Base-by-base conservation (phyloP, 2,113 vertebrate genomes). In the Antidorcas marsupialis region DNA sequence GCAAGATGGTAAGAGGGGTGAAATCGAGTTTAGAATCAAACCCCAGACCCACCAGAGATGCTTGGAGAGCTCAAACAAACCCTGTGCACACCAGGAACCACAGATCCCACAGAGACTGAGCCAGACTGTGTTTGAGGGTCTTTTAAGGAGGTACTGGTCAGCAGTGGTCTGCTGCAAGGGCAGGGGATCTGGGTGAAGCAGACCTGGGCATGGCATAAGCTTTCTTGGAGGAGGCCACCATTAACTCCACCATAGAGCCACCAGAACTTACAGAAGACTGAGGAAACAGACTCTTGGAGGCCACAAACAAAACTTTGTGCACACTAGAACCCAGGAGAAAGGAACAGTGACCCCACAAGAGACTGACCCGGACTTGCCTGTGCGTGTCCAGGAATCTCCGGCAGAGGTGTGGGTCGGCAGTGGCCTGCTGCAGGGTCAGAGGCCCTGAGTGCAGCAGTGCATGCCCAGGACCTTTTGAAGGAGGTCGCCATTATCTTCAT, bases 331-430 rank as follows among this genome's bases (percentile, higher is more conserved):
- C 33, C 16, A 19, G 62, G 62, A 67, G 62, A 19, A 67, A 67
- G 62, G 62, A n/a, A 1, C 33, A n/a, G 3, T 4, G 62, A 3
- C 33, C 16, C 16, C 62, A n/a, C 62, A n/a, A 62, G 62, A n/a
- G 33, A 19, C 62, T n/a, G 33, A n/a, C 33, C 33, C 62, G 1
- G 62, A 19, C 62, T n/a, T 67, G 33, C 62, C 33, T 9, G 33
- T 19, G 62, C 9, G 1, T 67, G 62, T n/a, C 33, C 62, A 10
- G 62, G 33, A n/a, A 16, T 67, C 62, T n/a, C 33, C 0, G 0
- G 33, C 62, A 10, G 62, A 67, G 62, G 16, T 19, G 33, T 67
- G 33, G 62, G 62, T 67, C 2, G 0, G 33, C 7, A 0, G 7
- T n/a, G 62, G 33, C 62, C 62, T n/a, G 33, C 33, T n/a, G 33